Conservation (phyloP, 2,888 invertebrate genomes). For the Agrotis ipsilon region DNA sequence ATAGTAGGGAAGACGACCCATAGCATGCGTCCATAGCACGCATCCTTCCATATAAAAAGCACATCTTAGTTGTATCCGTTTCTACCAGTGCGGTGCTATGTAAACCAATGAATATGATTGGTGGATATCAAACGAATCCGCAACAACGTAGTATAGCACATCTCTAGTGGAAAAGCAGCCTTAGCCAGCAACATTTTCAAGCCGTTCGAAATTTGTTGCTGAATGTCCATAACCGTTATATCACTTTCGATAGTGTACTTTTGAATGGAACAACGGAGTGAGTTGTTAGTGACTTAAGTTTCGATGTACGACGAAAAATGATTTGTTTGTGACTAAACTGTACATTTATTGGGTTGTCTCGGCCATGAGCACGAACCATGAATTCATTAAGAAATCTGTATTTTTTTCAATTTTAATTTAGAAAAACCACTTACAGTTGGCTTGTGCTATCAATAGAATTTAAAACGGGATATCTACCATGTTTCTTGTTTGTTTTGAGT, state of each 20-base stretch:
- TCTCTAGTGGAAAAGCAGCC: too few species aligned
- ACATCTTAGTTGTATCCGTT: too few species aligned
- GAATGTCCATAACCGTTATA: constrained; percentile 33
- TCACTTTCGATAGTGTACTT: constrained; percentile 30
- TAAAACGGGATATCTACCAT: too few species aligned
- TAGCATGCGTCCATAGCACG: too few species aligned
- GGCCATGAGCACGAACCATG: constrained; percentile 7
- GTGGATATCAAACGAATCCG: too few species aligned
- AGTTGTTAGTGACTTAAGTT: constrained; percentile 4
- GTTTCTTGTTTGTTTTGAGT: too few species aligned
- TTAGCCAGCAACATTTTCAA: constrained; percentile 29
- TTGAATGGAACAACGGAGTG: background rate
- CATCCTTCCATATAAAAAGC: too few species aligned
- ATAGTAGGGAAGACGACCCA: too few species aligned
- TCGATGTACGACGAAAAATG: constrained; percentile 12
- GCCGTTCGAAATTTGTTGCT: constrained; percentile 32
- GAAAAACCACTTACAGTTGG: background rate
- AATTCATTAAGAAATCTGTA: background rate
- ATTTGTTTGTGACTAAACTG: constrained; percentile 16
- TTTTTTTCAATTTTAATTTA: background rate
- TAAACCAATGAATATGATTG: too few species aligned
- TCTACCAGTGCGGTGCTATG: too few species aligned
- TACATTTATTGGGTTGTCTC: constrained; percentile 30
- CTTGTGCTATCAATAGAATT: too few species aligned
- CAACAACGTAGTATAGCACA: too few species aligned